Conservation (phyloP, 1,140 invertebrate genomes). For the Conopomorpha cramerella region DNA sequence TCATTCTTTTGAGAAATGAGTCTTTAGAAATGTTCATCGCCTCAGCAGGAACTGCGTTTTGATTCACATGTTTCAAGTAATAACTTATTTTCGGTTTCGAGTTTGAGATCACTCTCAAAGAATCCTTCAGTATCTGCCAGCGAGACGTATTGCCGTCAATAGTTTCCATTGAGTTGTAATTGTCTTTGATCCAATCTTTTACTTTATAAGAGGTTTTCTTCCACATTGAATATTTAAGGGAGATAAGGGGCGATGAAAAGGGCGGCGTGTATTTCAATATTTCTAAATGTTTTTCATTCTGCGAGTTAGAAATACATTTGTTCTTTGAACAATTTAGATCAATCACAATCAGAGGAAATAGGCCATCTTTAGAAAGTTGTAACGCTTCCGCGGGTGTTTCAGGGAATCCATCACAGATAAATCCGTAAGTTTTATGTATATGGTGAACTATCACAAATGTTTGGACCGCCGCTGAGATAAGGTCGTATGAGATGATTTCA, state of each 20-base stretch:
- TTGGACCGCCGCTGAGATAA: constrained; percentile 54
- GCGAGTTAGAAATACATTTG: constrained; percentile 35
- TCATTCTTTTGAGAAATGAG: constrained; percentile 53
- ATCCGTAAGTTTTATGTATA: constrained; percentile 52
- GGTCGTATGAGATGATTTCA: constrained; percentile 28
- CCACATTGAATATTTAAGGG: constrained; percentile 50
- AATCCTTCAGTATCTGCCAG: constrained; percentile 43
- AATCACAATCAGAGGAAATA: constrained; percentile 60
- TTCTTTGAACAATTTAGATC: constrained; percentile 41
- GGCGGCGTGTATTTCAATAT: constrained; percentile 30
- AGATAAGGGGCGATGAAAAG: constrained; percentile 45
- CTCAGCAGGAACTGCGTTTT: constrained; percentile 29
- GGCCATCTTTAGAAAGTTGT: constrained; percentile 41
- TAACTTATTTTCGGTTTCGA: constrained; percentile 26
- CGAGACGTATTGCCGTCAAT: constrained; percentile 41
- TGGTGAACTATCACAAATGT: constrained; percentile 44
- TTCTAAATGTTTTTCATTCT: constrained; percentile 25
- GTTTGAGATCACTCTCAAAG: constrained; percentile 20
- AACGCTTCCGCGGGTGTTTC: constrained; percentile 42
- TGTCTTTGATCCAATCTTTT: constrained; percentile 50
- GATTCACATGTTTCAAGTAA: constrained; percentile 32
- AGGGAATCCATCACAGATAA: constrained; percentile 65
- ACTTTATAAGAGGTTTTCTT: constrained; percentile 18
- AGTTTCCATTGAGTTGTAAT: constrained; percentile 54
- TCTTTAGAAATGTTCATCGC: constrained; percentile 53